Evolutionary conservation across 2,113 vertebrate species (phyloP), one percentile per base, ranked within the genome.

Genomic region (Rostratula benghalensis): DNA sequence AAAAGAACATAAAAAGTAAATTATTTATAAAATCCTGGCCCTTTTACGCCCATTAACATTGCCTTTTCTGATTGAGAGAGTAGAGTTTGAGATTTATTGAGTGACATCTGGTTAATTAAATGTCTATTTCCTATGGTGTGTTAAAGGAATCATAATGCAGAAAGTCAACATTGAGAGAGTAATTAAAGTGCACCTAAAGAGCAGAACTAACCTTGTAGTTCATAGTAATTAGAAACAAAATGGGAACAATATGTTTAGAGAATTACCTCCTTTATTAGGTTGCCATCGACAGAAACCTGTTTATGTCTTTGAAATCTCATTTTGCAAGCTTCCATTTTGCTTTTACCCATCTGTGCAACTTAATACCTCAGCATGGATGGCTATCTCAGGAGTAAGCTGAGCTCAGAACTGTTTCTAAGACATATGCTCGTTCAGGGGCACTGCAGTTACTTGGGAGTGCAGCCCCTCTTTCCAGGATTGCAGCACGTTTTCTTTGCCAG

Each of bases 91-190:
- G 96, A 98, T 97, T 98, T 98, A 97, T 95, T 94, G 96, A 97
- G 88, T 97, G 97, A 95, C 98, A 97, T 98, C 97, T 98, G 96
- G 97, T 97, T 98, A 98, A 98, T 98, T 98, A 98, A 98, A 98
- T 31, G 53, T 97, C 96, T 98, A 67, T 96, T 98, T 98, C 95
- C 94, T 97, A 88, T 78, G 86, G 67, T 1, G 23, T 96, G 74
- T 96, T 97, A 94, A 97, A 98, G 70, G 83, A 91, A 96, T 97
- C 96, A 94, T 97, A 98, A 98, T 80, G 94, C 65, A 97, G 97
- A 96, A 95, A 98, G 95, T 97, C 94, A 98, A 98, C 95, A 97
- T 31, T 96, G 95, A 93, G 89, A 97, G 89, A 97, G 93, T 98
- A 98, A 98, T 97, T 97, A 97, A 97, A 97, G 94, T 93, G 59